phyloP scores from a whole-genome alignment of 2,888 invertebrate species.

The Mactromeris polynyma region DNA sequence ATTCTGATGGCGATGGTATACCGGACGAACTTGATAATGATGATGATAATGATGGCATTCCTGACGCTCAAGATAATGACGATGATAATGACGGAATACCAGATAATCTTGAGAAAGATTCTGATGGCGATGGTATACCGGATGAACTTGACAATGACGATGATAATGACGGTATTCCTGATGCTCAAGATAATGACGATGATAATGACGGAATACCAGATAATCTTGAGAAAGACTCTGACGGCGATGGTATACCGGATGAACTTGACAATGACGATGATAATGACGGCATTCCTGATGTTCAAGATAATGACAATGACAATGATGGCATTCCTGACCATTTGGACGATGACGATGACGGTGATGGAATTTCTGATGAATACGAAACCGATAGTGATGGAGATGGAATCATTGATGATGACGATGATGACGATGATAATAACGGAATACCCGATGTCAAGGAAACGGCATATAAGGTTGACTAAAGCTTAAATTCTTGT shows the following conservation, averaged over 20 bases:
- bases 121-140: constrained; percentile 83
- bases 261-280: constrained; percentile 82
- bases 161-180: constrained; percentile 81
- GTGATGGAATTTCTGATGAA: constrained; percentile 84
- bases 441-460: constrained; percentile 59
- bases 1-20: constrained; percentile 82
- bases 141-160: constrained; percentile 78
- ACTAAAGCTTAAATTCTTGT: too few relatives aligned
- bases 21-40: constrained; percentile 76
- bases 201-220: constrained; percentile 83
- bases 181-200: constrained; percentile 76
- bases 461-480: constrained; percentile 30
- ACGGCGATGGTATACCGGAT: constrained; percentile 82
- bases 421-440: constrained; percentile 78
- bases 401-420: constrained; percentile 81
- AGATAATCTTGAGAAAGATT: constrained; percentile 78
- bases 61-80: constrained; percentile 79
- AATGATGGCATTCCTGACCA: constrained; percentile 83
- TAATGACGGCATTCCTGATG: constrained; percentile 79
- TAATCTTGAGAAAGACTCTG: constrained; percentile 76
- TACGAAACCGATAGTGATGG: constrained; percentile 78
- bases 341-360: constrained; percentile 77
- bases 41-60: constrained; percentile 82
- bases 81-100: constrained; percentile 81
- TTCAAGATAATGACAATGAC: constrained; percentile 76